phyloP scores from a whole-genome alignment of 92 coral and sea anemone species.

The Porites divaricata region DNA sequence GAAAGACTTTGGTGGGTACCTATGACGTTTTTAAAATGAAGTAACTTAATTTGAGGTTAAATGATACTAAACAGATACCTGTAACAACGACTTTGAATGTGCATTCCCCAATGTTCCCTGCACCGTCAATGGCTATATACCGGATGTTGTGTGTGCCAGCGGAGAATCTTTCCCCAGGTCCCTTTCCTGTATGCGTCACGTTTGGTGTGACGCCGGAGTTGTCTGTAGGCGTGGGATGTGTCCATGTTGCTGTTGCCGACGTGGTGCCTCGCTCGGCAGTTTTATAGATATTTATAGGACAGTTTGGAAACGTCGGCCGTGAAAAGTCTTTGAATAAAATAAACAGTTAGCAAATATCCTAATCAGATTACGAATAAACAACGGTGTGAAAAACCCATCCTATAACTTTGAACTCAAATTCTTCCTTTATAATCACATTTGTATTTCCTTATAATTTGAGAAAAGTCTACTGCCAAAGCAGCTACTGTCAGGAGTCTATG shows the following conservation, averaged over 20 bases:
- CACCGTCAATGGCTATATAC: conserved; percentile 59
- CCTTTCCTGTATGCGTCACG: conserved; percentile 46
- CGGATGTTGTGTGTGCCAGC: conserved; percentile 54
- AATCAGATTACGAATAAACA: neutral
- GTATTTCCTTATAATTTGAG: too few species aligned
- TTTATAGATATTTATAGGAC: conserved; percentile 32
- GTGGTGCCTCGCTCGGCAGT: conserved; percentile 49
- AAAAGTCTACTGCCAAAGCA: too few species aligned
- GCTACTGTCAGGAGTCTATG: too few species aligned
- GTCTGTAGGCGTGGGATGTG: conserved; percentile 42
- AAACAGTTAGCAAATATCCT: neutral
- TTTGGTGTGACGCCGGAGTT: conserved; percentile 51
- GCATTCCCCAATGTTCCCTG: conserved; percentile 64
- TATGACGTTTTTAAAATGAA: too few species aligned
- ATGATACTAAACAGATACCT: conserved; percentile 21
- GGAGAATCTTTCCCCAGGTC: conserved; percentile 50
- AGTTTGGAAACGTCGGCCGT: conserved; percentile 35
- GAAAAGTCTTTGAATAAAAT: conserved; percentile 25
- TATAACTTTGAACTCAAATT: too few species aligned
- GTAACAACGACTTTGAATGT: conserved; percentile 37
- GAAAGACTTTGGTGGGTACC: too few species aligned
- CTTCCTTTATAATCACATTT: too few species aligned
- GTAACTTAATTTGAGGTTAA: too few species aligned
- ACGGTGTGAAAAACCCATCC: too few species aligned
- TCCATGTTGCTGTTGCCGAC: conserved; percentile 19